Percentiles rank a stretch among this genome's conserved stretches.
These are phyloP conservation scores for Nestor notabilis DNA, from an alignment of 2,113 vertebrate species.

Conservation along the genomic window DNA sequence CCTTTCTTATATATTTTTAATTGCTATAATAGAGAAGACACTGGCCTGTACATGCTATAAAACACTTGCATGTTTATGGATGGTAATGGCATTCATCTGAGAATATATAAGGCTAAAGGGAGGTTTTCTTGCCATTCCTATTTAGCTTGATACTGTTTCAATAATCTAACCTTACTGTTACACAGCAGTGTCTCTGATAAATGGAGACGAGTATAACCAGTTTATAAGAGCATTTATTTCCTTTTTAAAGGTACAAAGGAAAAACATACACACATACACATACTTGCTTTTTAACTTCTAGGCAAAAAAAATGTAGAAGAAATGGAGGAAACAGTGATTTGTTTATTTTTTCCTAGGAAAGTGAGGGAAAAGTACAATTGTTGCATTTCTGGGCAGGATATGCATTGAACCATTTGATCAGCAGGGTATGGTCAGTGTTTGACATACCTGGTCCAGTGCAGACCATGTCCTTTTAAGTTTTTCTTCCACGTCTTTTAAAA, in stretches of 20 bases:
- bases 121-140: background rate
- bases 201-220: background rate
- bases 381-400: conserved; percentile 40
- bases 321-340: background rate
- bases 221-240: background rate
- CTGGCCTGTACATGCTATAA: background rate
- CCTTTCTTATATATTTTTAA: background rate
- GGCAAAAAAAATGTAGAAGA: background rate
- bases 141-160: background rate
- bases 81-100: background rate
- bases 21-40: background rate
- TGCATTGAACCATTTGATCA: background rate
- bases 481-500: background rate
- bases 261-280: accelerated
- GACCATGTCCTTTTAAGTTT: background rate
- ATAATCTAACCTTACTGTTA: background rate
- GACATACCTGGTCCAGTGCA: background rate
- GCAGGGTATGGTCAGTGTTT: background rate
- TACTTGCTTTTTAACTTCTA: background rate
- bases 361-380: background rate
- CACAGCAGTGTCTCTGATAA: background rate
- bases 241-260: background rate
- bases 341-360: conserved; percentile 6
- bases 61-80: too few species aligned
- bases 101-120: background rate